Conservation (phyloP, 2,797 vertebrate genomes). For the Morus bassanus region DNA sequence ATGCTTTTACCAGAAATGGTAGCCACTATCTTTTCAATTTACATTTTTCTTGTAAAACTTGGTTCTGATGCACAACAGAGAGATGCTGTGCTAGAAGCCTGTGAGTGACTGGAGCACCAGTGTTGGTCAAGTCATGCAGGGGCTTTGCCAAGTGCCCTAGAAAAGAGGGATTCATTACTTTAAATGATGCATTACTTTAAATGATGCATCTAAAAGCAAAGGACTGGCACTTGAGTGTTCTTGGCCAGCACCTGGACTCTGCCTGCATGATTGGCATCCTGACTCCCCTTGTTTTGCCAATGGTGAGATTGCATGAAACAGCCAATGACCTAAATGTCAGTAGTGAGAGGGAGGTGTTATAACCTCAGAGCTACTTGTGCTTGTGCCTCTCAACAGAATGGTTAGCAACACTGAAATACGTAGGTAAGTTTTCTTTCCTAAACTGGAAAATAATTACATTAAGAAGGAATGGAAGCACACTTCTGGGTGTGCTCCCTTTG, state of each 20-base stretch:
- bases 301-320: not conserved
- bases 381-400: not conserved
- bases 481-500: not conserved
- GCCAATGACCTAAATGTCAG: not conserved
- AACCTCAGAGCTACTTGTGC: not conserved
- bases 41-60: accelerated
- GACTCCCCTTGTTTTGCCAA: not conserved
- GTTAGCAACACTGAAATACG: not conserved
- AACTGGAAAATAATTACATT: not conserved
- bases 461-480: not conserved
- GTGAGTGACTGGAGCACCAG: not conserved
- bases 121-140: accelerated
- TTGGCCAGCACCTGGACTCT: not conserved
- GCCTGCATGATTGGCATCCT: not conserved
- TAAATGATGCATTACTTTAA: not conserved
- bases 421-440: not conserved
- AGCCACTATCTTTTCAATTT: not conserved
- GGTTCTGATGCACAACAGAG: not conserved
- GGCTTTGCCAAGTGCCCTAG: not conserved
- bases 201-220: not conserved
- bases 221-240: not conserved
- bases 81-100: not conserved
- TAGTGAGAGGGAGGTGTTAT: not conserved
- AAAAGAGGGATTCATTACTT: not conserved
- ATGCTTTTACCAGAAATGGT: not conserved